A percentile compares a stretch with the other conserved stretches of the same genome.
Evolutionary conservation across 2,888 invertebrate species (phyloP).

Genomic region (Spilosoma lubricipeda): DNA sequence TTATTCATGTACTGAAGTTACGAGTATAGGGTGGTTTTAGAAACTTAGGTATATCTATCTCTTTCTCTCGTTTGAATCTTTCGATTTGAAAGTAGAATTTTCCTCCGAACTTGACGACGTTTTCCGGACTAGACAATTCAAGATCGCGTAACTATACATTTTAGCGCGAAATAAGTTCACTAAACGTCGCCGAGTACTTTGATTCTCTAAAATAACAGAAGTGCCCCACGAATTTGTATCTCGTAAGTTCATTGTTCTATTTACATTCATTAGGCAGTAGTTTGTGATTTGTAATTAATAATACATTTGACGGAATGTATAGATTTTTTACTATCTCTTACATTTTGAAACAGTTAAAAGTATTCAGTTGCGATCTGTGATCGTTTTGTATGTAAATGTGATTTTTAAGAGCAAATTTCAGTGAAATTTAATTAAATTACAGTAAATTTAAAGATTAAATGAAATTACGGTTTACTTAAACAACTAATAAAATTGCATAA

Average conservation of each 20-base stretch:
- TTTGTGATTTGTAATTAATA: slow-evolving; percentile 70
- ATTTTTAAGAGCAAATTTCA: neutral
- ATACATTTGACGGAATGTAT: slow-evolving; percentile 67
- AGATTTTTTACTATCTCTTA: slow-evolving; percentile 69
- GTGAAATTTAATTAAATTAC: neutral
- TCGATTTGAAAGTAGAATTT: slow-evolving; percentile 63
- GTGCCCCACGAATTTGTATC: slow-evolving; percentile 83
- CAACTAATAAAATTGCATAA: too few species aligned
- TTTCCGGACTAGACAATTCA: slow-evolving; percentile 43
- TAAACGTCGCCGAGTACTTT: slow-evolving; percentile 47
- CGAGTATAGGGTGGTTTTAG: slow-evolving; percentile 56
- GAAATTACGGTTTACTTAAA: neutral
- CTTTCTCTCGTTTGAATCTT: slow-evolving; percentile 69
- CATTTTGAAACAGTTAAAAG: slow-evolving; percentile 46
- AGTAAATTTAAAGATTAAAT: neutral
- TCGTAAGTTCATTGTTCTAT: slow-evolving; percentile 72
- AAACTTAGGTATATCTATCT: slow-evolving; percentile 60
- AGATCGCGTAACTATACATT: neutral
- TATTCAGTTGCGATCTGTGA: slow-evolving; percentile 43
- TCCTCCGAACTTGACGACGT: slow-evolving; percentile 42
- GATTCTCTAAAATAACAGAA: slow-evolving; percentile 62
- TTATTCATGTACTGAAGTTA: slow-evolving; percentile 65
- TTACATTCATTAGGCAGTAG: slow-evolving; percentile 78
- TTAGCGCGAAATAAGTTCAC: slow-evolving; percentile 43
- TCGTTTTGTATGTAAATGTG: slow-evolving; percentile 27